These are phyloP conservation scores for Trematocara unimaculatum DNA, from an alignment of 2,113 vertebrate species.

Conservation along the genomic window DNA sequence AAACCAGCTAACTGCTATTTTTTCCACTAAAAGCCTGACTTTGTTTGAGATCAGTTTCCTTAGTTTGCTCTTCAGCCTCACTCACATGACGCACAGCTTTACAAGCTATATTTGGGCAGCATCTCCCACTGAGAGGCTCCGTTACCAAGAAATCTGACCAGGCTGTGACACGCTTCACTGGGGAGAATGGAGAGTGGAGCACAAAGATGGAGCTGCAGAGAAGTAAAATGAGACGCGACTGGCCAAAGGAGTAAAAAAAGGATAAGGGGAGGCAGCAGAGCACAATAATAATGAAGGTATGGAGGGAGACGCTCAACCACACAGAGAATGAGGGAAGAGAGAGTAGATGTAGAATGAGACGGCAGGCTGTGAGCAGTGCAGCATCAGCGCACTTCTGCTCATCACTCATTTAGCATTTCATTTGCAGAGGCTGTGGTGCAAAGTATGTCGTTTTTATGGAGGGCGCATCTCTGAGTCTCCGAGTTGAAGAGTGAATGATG, in stretches of 20 bases:
- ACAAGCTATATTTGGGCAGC: background rate
- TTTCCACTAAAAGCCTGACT: background rate
- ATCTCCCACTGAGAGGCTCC: background rate
- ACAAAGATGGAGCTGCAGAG: background rate
- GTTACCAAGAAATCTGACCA: background rate
- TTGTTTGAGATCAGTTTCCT: background rate
- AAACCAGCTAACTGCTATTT: background rate
- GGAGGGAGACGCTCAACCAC: background rate
- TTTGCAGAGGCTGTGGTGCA: constrained; percentile 20
- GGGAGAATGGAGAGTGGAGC: background rate
- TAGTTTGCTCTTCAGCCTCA: background rate
- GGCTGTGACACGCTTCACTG: background rate
- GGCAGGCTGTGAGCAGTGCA: background rate
- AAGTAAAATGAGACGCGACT: background rate
- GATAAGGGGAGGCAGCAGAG: background rate
- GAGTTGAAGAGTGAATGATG: background rate
- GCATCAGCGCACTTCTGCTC: constrained; percentile 46
- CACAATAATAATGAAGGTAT: background rate
- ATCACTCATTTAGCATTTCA: constrained; percentile 51
- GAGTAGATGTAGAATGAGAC: background rate
- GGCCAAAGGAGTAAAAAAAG: background rate
- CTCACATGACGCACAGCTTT: background rate
- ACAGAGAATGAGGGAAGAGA: background rate
- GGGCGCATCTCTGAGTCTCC: background rate
- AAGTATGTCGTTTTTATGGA: constrained; percentile 15